Conservation (phyloP, 2,888 invertebrate genomes). For the Drosophila mulleri region DNA sequence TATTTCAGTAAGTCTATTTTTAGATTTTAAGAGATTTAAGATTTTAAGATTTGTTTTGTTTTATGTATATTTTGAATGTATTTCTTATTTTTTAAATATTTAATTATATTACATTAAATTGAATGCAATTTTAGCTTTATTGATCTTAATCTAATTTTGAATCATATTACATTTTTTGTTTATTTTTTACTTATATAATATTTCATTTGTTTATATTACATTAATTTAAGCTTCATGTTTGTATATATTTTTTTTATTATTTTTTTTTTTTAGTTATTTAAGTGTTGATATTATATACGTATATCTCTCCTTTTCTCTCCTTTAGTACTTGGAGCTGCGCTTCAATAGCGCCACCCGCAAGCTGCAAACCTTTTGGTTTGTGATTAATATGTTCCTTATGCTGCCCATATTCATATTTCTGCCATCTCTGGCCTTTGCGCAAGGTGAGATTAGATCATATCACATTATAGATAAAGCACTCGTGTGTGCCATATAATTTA, state of each 20-base stretch:
- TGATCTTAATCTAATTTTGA: background rate
- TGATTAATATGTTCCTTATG: slow-evolving; percentile 74
- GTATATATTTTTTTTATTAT: too few relatives aligned
- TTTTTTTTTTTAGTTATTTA: background rate
- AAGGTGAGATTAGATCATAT: slow-evolving; percentile 68
- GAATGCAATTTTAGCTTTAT: too few relatives aligned
- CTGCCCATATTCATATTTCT: slow-evolving; percentile 83
- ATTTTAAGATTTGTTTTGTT: too few relatives aligned
- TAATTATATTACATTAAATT: too few relatives aligned
- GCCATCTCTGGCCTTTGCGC: slow-evolving; percentile 83
- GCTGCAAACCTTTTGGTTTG: slow-evolving; percentile 77
- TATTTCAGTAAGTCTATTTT: too few relatives aligned
- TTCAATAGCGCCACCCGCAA: slow-evolving; percentile 79
- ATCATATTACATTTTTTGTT: background rate
- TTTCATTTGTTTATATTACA: too few relatives aligned
- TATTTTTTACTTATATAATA: too few relatives aligned
- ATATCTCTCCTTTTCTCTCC: background rate
- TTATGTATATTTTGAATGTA: too few relatives aligned
- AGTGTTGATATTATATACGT: background rate
- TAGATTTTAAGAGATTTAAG: too few relatives aligned
- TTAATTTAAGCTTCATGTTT: too few relatives aligned
- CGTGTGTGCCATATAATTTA: background rate
- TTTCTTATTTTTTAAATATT: too few relatives aligned
- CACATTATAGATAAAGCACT: background rate
- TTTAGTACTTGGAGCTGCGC: slow-evolving; percentile 82